These are phyloP conservation scores for Epicampocera succincta DNA, from an alignment of 2,888 invertebrate genomes.

Conservation along the genomic window DNA sequence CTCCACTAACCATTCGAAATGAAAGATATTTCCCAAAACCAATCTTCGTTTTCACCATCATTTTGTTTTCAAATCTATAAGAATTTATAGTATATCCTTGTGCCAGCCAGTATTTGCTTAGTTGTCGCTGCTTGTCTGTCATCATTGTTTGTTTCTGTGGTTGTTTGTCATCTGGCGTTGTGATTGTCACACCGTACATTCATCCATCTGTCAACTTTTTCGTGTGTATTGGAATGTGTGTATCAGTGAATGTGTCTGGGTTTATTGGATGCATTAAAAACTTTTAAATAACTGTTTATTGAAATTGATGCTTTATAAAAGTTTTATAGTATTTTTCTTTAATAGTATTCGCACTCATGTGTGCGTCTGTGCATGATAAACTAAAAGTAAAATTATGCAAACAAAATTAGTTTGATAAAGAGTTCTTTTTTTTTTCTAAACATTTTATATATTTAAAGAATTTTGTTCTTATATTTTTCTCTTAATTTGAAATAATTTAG, in stretches of 20 bases:
- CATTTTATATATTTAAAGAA: not conserved
- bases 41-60: too few relatives aligned
- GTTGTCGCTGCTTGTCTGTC: not conserved
- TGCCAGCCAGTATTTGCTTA: not conserved
- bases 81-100: too few relatives aligned
- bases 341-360: not conserved
- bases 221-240: conserved; percentile 1
- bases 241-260: conserved; percentile 25
- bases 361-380: not conserved
- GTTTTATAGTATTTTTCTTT: conserved; percentile 20
- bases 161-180: not conserved
- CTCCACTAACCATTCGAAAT: too few relatives aligned
- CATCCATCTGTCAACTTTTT: conserved; percentile 13
- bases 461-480: not conserved
- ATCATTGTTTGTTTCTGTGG: not conserved
- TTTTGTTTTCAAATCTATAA: too few relatives aligned
- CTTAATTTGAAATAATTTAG: not conserved
- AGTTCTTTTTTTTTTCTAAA: not conserved
- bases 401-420: not conserved
- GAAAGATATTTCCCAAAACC: too few relatives aligned
- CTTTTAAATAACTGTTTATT: conserved; percentile 66
- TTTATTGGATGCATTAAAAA: conserved; percentile 66
- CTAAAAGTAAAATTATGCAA: conserved; percentile 4
- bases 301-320: conserved; percentile 63
- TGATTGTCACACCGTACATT: conserved; percentile 4